Percentiles rank a stretch among this genome's conserved stretches.
phyloP scores from a whole-genome alignment of 2,888 invertebrate genomes.

The Lepidochrysops patricia region DNA sequence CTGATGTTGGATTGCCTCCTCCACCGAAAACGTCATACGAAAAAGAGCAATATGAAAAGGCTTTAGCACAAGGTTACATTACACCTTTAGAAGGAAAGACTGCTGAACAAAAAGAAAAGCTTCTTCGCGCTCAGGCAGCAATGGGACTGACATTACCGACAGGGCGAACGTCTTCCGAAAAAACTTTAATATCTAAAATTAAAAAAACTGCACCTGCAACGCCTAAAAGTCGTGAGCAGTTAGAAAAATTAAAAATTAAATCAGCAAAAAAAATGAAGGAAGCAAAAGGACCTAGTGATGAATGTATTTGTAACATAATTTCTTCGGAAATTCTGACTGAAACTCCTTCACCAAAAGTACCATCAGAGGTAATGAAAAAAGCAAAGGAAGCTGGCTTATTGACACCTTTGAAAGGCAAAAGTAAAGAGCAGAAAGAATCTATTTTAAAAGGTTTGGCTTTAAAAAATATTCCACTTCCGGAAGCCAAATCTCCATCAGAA shows the following conservation, averaged over 20 bases:
- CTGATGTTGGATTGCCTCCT: constrained; percentile 26
- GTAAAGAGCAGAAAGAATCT: constrained; percentile 28
- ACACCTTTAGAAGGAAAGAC: constrained; percentile 24
- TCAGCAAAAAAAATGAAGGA: neutral
- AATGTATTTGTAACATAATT: neutral
- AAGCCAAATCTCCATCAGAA: constrained; percentile 27
- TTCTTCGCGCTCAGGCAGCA: constrained; percentile 20
- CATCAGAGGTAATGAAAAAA: constrained; percentile 26
- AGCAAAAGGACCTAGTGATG: neutral
- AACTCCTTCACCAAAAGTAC: constrained; percentile 1
- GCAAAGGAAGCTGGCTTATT: constrained; percentile 31
- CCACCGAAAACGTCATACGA: constrained; percentile 19
- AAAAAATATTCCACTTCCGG: constrained; percentile 26
- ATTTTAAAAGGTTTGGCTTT: constrained; percentile 25
- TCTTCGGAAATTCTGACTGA: constrained; percentile 19
- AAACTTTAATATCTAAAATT: constrained; percentile 22
- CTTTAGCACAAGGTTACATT: constrained; percentile 20
- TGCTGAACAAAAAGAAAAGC: constrained; percentile 22
- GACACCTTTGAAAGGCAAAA: constrained; percentile 31
- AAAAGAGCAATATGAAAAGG: constrained; percentile 22
- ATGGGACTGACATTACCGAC: constrained; percentile 21
- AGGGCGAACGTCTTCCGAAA: constrained; percentile 22
- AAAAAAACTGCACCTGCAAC: constrained; percentile 24
- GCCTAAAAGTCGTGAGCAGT: neutral
- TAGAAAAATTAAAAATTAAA: neutral